Base-by-base conservation (phyloP, 2,113 vertebrate species). In the Pandion haliaetus region DNA sequence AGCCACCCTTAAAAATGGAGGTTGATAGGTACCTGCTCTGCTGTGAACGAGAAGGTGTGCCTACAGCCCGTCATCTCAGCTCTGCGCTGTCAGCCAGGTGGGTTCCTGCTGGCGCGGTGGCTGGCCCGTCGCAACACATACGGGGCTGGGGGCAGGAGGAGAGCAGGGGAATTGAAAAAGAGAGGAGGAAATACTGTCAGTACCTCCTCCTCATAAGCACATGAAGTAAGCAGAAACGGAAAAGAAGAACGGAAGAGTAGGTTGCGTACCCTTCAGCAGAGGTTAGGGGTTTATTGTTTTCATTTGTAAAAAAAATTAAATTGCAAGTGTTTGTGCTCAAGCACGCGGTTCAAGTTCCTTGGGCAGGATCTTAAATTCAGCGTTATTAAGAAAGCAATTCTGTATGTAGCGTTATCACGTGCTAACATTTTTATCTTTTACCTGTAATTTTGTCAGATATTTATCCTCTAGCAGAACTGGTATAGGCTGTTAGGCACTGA, bases 41-140 rank as follows among this genome's bases (percentile, higher is more conserved):
- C 3, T 36, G 38, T 14, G 61, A 78, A n/a, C 1, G 7, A 49
- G 40, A 44, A 12, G 0, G 0, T 28, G 40, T 49, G 32, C 44
- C 81, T 71, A 5, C 15, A 58, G 67, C 1, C 0, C 45, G 17
- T 21, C 28, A 5, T 10, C 50, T 71, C 10, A 4, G 36, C 36
- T 67, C 49, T 36, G 34, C 36, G 8, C 17, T 28, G 4, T 12
- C 29, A 40, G 11, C 54, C 0, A 1, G 8, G 7, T 61, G 47
- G n/a, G 28, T 17, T 79, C 26, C 54, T 66, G n/a, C 61, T 85
- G 70, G 10, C 1, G 1, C 0, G 2, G 9, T 12, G n/a, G n/a
- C 31, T 54, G 32, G 26, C 9, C 57, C 34, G 14, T 40, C 0
- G 0, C 11, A 34, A 25, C 18, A 17, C 38, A 31, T 34, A 8